Evolutionary conservation across 2,113 vertebrate genomes (phyloP), one percentile per base, ranked within the genome.

Genomic region (Oreocharis arfaki): DNA sequence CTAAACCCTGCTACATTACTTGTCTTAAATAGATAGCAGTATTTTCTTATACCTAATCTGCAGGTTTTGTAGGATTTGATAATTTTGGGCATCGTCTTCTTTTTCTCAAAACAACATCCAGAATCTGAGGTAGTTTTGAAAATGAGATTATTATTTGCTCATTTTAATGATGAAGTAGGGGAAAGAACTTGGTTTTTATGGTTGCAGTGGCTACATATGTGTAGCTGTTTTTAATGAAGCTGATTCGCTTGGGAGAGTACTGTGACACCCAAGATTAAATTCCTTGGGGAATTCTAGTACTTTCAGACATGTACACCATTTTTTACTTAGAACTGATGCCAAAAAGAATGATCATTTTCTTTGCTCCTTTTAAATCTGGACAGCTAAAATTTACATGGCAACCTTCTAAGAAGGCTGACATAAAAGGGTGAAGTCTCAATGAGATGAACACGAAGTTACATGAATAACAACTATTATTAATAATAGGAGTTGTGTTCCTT

Each of bases 401-500:
- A 9, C 39, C 15, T 71, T 69, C 41, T 80, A 49, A 74, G 82
- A 35, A 76, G 35, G 33, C 33, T 77, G 76, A 75, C 85, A 44
- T 83, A 42, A 83, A 84, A 84, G n/a, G 50, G 19, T 87, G 61
- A 84, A 67, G 56, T 73, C 61, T 94, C 84, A 85, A 74, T 65
- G 80, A 94, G 74, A 68, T 89, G 68, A 87, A 42, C 55, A 41
- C 76, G 90, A 80, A 87, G 35, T 83, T 79, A 68, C 83, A 64
- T 46, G 24, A 94, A 76, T 59, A 95, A 65, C 47, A 83, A 42
- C 53, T 76, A 56, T 87, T 88, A 53, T 73, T 93, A 95, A 89
- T 97, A 84, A 92, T 6, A 9, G 84, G 70, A 96, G n/a, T 23
- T 88, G 77, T 47, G 15, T 42, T 95, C 52, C 71, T 93, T 78